Evolutionary conservation across 2,888 invertebrate genomes (phyloP), one percentile per base, ranked within the genome.

Genomic region (Argyra leucocephala): DNA sequence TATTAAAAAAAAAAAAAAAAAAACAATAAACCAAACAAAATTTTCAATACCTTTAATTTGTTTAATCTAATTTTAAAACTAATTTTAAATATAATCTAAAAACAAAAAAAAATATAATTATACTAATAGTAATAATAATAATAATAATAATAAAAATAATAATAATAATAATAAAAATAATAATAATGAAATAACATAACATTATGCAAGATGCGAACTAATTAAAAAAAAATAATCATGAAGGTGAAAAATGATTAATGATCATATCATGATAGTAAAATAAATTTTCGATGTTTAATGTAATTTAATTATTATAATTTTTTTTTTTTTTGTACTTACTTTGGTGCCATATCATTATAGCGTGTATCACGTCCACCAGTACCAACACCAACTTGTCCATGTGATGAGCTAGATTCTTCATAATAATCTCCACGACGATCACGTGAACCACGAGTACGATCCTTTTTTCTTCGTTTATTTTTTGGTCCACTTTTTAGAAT

Each of bases 261-360:
- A 31, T 31, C 1, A 31, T 31, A 4, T 31, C 18, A 18, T 48
- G 9, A 48, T 48, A n/a, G n/a, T n/a, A n/a, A n/a, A n/a, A n/a
- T n/a, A 15, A 21, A 4, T 15, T 21, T 15, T n/a, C n/a, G n/a
- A 61, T 61, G 2, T 31, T n/a, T 26, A 18, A 31, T 31, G 31
- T 26, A 7, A 7, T 31, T 24, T 22, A 22, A 22, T 22, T 22
- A 18, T 3, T 36, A 36, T 57, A n/a, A n/a, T 57, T 57, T 36
- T 57, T 57, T 2, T 57, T 57, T 57, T n/a, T 18, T 18, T n/a
- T 18, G 21, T 75, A 86, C 88, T 88, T 84, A 91, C 91, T 91
- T 91, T 78, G 90, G 90, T 76, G 91, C 91, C 86, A 90, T 88
- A 81, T 91, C 91, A 78, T 88, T 87, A 82, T 90, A 91, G 81